Evolutionary conservation across 2,888 invertebrate species (phyloP), one percentile per base, ranked within the genome.

Genomic region (Phyllotreta striolata): DNA sequence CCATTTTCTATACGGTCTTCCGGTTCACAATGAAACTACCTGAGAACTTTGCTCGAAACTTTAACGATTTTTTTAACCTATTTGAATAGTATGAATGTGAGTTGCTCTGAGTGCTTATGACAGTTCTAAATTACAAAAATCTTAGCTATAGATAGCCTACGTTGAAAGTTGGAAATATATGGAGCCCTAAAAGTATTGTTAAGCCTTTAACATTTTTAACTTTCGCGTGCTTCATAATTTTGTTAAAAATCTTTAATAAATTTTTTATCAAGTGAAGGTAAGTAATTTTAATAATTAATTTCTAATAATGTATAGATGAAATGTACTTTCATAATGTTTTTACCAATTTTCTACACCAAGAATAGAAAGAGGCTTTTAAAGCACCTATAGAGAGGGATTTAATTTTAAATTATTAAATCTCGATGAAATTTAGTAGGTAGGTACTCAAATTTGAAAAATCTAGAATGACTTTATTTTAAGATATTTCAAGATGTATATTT

Each of bases 111-210:
- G 71, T 73, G 72, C 60, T 59, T 66, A 70, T 72, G 73, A 71
- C 73, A 71, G 71, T 71, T 72, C 70, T 67, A 71, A 68, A 72
- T 72, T 72, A 69, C 63, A 64, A 72, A 70, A 65, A 69, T 69
- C 24, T n/a, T 51, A 56, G 58, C 66, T 64, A 68, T 65, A 62
- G 71, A 70, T 65, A 46, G 56, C 64, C 62, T 46, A 24, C 37
- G 13, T 14, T 10, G 7, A 35, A 60, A 55, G 13, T 14, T 10
- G 7, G 40, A 60, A 55, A 59, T 47, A 64, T 59, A 64, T 64
- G 55, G 55, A 37, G 55, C 59, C 51, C 34, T 10, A 40, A 41
- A 55, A 43, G 49, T 55, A 64, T 64, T 58, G 64, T 64, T 60
- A 49, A 39, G 34, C 55, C 60, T 56, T 56, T 46, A 35, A 49